Conservation (phyloP, 2,797 vertebrate genomes). For the Bucorvus abyssinicus region DNA sequence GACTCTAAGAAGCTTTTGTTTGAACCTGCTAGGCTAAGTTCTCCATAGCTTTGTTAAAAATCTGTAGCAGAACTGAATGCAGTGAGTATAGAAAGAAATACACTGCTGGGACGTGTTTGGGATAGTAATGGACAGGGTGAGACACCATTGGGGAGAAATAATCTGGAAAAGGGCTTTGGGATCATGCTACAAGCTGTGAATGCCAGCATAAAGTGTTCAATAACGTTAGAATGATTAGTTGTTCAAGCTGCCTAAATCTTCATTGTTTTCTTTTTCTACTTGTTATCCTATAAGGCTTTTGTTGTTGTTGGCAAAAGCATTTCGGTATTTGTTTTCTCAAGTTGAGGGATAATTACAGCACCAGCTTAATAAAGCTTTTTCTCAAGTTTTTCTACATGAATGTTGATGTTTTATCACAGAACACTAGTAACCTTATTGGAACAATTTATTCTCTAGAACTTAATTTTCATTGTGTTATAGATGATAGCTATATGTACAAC, state of each 20-base stretch:
- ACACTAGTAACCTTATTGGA: background rate
- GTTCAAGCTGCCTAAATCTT: background rate
- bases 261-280: background rate
- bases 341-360: background rate
- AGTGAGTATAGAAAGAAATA: background rate
- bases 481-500: background rate
- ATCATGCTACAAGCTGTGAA: background rate
- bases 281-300: background rate
- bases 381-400: background rate
- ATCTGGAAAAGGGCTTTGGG: background rate
- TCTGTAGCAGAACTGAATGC: background rate
- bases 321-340: background rate
- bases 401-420: background rate
- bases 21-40: background rate
- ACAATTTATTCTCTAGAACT: background rate
- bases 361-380: background rate
- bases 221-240: background rate
- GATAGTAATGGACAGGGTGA: background rate
- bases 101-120: background rate
- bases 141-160: background rate
- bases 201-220: background rate
- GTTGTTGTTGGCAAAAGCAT: background rate
- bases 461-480: background rate
- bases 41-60: background rate
- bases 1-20: background rate